A percentile compares a stretch with the other conserved stretches of the same genome.
phyloP scores from a whole-genome alignment of 1,140 invertebrate species.

The Eurosta solidaginis region DNA sequence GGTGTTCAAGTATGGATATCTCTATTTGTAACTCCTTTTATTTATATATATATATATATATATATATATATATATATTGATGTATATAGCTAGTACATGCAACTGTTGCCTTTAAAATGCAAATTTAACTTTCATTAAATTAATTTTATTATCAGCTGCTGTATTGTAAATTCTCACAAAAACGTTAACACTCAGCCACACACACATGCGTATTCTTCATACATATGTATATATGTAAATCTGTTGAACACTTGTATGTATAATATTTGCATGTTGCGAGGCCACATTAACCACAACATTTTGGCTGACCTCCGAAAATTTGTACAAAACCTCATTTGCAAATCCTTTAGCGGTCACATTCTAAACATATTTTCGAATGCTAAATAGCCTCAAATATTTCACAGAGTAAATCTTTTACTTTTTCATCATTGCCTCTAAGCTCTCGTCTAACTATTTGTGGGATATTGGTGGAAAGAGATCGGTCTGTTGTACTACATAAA shows the following conservation, averaged over 20 bases:
- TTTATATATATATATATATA: too few species aligned
- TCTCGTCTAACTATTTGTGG: neutral
- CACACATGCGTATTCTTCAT: too few species aligned
- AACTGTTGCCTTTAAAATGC: too few species aligned
- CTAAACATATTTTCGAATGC: neutral
- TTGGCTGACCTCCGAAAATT: neutral
- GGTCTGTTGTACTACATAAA: neutral
- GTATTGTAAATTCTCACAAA: too few species aligned
- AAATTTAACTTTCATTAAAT: neutral
- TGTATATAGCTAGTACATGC: neutral
- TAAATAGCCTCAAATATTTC: constrained; percentile 16
- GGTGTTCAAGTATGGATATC: too few species aligned
- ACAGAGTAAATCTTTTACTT: neutral
- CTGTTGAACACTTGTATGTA: too few species aligned
- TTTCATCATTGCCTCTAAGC: neutral
- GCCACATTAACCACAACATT: neutral
- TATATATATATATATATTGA: neutral
- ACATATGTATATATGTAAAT: neutral
- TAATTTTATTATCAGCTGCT: neutral
- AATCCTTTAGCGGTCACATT: constrained; percentile 1
- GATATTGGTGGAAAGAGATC: neutral
- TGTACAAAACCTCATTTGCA: neutral
- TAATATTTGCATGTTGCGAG: too few species aligned
- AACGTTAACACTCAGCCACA: too few species aligned
- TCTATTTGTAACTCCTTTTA: too few species aligned